Conservation (phyloP, 2,888 invertebrate species). For the Catocala fraxini region DNA sequence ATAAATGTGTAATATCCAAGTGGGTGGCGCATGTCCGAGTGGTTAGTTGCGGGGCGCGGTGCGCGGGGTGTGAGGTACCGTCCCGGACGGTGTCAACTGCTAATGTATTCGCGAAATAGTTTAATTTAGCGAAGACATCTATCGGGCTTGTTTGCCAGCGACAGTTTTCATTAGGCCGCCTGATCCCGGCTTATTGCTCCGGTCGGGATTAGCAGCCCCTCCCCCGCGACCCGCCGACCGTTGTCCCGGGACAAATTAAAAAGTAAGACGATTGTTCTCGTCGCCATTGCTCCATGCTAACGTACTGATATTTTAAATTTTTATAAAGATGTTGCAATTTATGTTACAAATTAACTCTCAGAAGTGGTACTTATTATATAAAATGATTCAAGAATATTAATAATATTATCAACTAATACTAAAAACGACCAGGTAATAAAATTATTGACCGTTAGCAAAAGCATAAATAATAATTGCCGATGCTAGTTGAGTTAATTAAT, state of each 20-base stretch:
- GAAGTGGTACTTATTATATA: too few relatives aligned
- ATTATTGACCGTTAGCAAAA: too few relatives aligned
- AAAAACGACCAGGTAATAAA: too few relatives aligned
- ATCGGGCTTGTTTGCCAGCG: conserved; percentile 58
- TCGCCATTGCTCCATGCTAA: conserved; percentile 19
- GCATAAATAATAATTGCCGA: too few relatives aligned
- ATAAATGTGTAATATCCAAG: too few relatives aligned
- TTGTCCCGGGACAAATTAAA: conserved; percentile 57
- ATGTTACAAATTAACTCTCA: too few relatives aligned
- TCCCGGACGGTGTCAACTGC: conserved; percentile 16
- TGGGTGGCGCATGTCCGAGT: too few relatives aligned
- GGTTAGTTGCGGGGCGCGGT: neutral
- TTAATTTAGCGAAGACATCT: conserved; percentile 71
- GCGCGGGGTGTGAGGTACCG: conserved; percentile 6
- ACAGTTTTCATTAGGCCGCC: conserved; percentile 61
- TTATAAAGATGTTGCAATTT: neutral
- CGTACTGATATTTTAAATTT: neutral
- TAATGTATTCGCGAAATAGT: conserved; percentile 71
- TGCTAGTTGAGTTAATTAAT: too few relatives aligned
- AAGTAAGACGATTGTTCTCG: conserved; percentile 54
- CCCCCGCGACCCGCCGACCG: conserved; percentile 25
- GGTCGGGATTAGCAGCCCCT: conserved; percentile 30
- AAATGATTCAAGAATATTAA: too few relatives aligned
- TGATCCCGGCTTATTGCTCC: conserved; percentile 50
- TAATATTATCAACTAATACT: too few relatives aligned